These are phyloP conservation scores for Pseudorasbora parva DNA, from an alignment of 2,113 vertebrate species.

Conservation along the genomic window DNA sequence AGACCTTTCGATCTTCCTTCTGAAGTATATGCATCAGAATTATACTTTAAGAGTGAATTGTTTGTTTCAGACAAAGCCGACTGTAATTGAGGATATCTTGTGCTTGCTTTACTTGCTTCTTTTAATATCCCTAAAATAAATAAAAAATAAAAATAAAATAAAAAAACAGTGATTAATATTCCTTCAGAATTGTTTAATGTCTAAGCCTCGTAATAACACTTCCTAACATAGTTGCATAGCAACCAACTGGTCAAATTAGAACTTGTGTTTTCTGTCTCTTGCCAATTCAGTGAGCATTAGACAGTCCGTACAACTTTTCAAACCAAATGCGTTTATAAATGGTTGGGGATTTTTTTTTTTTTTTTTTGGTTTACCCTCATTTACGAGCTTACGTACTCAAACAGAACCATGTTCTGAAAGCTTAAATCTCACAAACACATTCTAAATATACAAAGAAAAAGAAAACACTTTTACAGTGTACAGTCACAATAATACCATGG, in stretches of 20 bases:
- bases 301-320: not conserved
- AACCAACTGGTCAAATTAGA: not conserved
- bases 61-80: not conserved
- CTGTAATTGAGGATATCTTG: not conserved
- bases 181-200: not conserved
- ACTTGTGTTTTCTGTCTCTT: not conserved
- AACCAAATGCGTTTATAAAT: not conserved
- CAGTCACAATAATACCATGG: not conserved
- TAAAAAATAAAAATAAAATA: not conserved
- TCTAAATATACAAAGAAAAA: not conserved
- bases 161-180: not conserved
- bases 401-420: not conserved
- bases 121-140: slow-evolving; percentile 11
- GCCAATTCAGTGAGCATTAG: not conserved
- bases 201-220: not conserved
- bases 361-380: not conserved
- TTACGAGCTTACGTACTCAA: not conserved
- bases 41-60: not conserved
- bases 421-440: not conserved
- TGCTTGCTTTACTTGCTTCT: not conserved
- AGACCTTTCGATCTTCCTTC: not conserved
- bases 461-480: not conserved
- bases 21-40: not conserved
- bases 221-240: not conserved
- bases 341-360: not conserved